A percentile compares a stretch with the other conserved stretches of the same genome.
Evolutionary conservation across 2,888 invertebrate species (phyloP).

Genomic region (Lacanobia wlatinum): DNA sequence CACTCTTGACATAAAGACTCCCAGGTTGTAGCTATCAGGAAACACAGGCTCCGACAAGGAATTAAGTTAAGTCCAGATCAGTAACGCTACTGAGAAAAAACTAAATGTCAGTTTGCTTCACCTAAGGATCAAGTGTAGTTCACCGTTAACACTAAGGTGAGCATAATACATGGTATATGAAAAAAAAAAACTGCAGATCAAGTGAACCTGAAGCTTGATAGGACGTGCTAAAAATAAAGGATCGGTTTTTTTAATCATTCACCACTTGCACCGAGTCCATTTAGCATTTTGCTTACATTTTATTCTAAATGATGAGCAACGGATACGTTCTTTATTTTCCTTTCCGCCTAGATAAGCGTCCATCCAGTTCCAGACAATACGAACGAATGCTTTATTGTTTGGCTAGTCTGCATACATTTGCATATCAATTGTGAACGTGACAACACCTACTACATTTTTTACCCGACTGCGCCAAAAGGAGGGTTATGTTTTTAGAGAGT

Average conservation of each 20-base stretch:
- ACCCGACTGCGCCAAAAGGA: too few relatives aligned
- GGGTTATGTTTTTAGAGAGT: too few relatives aligned
- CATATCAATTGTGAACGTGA: slow-evolving; percentile 37
- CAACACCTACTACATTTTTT: slow-evolving; percentile 22
- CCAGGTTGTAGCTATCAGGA: too few relatives aligned
- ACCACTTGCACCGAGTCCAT: slow-evolving; percentile 1
- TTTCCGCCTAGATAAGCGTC: slow-evolving; percentile 37
- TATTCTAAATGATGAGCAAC: slow-evolving; percentile 21
- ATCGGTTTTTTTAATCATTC: not conserved
- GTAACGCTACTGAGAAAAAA: too few relatives aligned
- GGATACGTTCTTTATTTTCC: slow-evolving; percentile 28
- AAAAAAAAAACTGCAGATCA: not conserved
- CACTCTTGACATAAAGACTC: too few relatives aligned
- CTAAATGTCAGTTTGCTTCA: too few relatives aligned
- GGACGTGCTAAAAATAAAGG: not conserved
- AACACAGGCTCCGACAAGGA: too few relatives aligned
- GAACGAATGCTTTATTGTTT: slow-evolving; percentile 48
- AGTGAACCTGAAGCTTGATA: not conserved
- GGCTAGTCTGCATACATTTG: slow-evolving; percentile 41
- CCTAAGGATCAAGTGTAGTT: too few relatives aligned
- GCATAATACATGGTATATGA: not conserved
- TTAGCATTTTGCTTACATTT: slow-evolving; percentile 14
- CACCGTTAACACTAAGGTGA: too few relatives aligned
- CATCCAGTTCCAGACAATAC: slow-evolving; percentile 48
- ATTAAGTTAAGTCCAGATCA: too few relatives aligned